Evolutionary conservation across 2,113 vertebrate species (phyloP), one percentile per base, ranked within the genome.

Genomic region (Rhinichthys klamathensis): DNA sequence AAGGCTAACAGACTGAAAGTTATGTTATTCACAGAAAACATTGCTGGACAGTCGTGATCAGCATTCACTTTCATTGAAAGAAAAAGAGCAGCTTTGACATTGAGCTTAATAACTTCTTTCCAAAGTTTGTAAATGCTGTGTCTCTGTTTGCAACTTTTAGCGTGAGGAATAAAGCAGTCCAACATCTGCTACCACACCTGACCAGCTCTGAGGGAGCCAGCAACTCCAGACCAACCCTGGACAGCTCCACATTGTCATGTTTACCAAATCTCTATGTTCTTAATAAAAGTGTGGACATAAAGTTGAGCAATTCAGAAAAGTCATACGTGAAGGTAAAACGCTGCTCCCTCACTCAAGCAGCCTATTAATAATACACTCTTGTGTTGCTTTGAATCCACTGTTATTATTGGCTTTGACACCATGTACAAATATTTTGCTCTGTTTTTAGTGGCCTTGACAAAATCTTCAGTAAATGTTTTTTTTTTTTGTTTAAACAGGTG

Each of bases 311-410:
- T 85, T 93, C 94, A 89, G 94, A 35, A 65, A 96, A 95, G 85
- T 96, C 96, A 0, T 74, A 97, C 85, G 95, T 99, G 74, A 99
- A 98, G 97, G 98, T 98, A 90, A 46, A 54, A 54, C 1, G 60
- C 8, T 41, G 25, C 9, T 41, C 6, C 10, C 15, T 41, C 41
- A 63, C 8, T 63, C n/a, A 61, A n/a, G 51, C 35, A 27, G 56
- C 15, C 1, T 41, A 9, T 79, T 60, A 60, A 25, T 32, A 67
- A 67, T 67, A 3, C 41, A 21, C 23, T 25, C 27, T 51, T 21
- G 23, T 44, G 6, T 80, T 63, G 2, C 38, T 12, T 73, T 73
- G 23, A 73, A 27, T n/a, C 60, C 18, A 21, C 6, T 21, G 32
- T 70, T 41, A 70, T 41, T 70, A 41, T 11, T 41, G 67, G 35